These are phyloP conservation scores for Motacilla tschutschensis DNA, from an alignment of 2,113 vertebrate genomes.

Conservation along the genomic window DNA sequence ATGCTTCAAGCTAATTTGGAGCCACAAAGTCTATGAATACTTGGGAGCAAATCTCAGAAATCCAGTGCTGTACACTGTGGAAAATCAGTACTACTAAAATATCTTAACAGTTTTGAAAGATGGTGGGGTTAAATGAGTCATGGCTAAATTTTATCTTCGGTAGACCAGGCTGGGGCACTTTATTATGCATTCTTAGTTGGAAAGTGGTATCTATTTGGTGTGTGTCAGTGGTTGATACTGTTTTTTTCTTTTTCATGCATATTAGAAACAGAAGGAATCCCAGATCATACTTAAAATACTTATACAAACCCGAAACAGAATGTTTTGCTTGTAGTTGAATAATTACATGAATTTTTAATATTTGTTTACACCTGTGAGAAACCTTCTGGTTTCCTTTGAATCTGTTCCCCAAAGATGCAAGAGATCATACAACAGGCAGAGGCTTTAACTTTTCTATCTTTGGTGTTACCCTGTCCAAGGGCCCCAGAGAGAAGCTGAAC, in stretches of 20 bases:
- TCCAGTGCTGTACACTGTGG: rapidly evolving
- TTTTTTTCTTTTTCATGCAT: not conserved
- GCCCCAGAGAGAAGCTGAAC: not conserved
- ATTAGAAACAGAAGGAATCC: not conserved
- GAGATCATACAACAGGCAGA: not conserved
- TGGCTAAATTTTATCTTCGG: not conserved
- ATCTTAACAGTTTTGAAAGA: not conserved
- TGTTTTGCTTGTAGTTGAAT: not conserved
- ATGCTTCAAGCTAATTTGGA: not conserved
- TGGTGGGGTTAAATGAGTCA: not conserved
- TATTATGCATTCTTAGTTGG: not conserved
- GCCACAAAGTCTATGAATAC: not conserved
- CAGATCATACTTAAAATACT: not conserved
- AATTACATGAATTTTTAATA: not conserved
- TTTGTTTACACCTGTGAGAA: not conserved
- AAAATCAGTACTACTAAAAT: not conserved
- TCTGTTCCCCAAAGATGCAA: not conserved
- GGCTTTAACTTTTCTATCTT: not conserved
- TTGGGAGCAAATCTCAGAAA: not conserved
- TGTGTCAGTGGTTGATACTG: not conserved
- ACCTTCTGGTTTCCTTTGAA: not conserved
- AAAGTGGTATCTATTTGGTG: not conserved
- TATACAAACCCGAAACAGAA: not conserved
- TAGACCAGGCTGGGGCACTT: not conserved
- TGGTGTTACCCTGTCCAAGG: not conserved